Base-by-base conservation (phyloP, 2,113 vertebrate species). In the Porphyrio hochstetteri region DNA sequence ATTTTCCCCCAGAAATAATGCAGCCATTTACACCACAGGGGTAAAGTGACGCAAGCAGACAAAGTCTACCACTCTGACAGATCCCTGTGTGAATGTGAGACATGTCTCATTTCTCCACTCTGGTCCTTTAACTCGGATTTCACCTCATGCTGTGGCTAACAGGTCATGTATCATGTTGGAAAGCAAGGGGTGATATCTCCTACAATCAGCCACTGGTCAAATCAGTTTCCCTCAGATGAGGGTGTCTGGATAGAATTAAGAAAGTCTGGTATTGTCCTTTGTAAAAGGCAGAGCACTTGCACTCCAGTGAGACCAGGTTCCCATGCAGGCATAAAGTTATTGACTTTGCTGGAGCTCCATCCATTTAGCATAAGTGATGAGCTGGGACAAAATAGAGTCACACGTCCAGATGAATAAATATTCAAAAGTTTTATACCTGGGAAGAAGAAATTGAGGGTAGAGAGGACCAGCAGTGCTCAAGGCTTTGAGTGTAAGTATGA, bases 401-500 rank as follows among this genome's bases (percentile, higher is more conserved):
- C 71, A 21, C 48, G 92, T 92, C 35, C 95, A 97, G 95, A 93
- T 91, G 86, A 97, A 96, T 93, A 98, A 92, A 67, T 91, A 82
- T 50, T 92, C 23, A 44, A 92, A 80, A 97, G 88, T 42, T 93
- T 97, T 95, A 79, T 94, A 94, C 79, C 70, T 92, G 55, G 63
- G 67, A 70, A 93, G 89, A 9, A 94, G 86, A 97, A 97, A 88
- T 81, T 38, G 76, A 81, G 52, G 76, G 69, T 23, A 42, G 16
- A 74, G 64, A 83, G 55, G 63, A 70, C 63, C 88, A 90, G 46
- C 82, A 94, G 83, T 96, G 90, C 93, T 96, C 44, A 28, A 94
- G 94, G 76, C 33, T 33, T 86, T 27, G 16, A 95, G 88, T 78
- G 74, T 92, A 78, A 96, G 57, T 91, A 91, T 91, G 44, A 15